Evolutionary conservation across 2,797 vertebrate genomes (phyloP), one percentile per base, ranked within the genome.

Genomic region (Paguma larvata): DNA sequence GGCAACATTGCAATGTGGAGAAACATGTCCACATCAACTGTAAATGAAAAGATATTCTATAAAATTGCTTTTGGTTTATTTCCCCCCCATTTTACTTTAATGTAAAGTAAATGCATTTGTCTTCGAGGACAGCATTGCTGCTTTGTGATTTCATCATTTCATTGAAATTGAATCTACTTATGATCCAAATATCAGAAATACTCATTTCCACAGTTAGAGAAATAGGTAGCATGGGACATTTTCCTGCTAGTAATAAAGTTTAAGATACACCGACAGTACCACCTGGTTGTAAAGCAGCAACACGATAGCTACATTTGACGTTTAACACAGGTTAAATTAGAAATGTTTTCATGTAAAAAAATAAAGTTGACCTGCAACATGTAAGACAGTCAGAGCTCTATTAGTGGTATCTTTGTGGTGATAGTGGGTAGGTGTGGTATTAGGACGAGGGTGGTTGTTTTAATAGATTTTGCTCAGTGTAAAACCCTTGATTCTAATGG

Each of bases 101-200:
- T 68, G 14, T 67, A 38, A 38, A 38, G 38, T 38, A 38, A 38
- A 38, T 38, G 38, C 38, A 78, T 70, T 91, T 88, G 56, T 65
- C 89, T 97, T 95, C 75, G 14, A 97, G 30, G 19, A 73, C 82
- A 97, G 27, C 48, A 67, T 13, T 95, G 89, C 34, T 93, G 3
- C 44, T 97, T 62, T 72, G 14, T 92, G 34, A 94, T 97, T 84
- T 30, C 13, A 32, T 72, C 62, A 91, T 0, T 34, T 97, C 48
- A 96, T 97, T 62, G 41, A 97, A 98, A 97, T 95, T 70, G 90
- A 89, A 62, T 97, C 6, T 51, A 51, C 18, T 94, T 87, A 23
- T 23, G 51, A 95, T 95, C 59, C 85, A 89, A 95, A 72, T 95
- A 77, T 97, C 75, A 90, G 90, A 98, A 98, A 14, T 51, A 93